Evolutionary conservation across 23 tunicate genomes (phyloP).

Genomic region (Halocynthia aurantium): DNA sequence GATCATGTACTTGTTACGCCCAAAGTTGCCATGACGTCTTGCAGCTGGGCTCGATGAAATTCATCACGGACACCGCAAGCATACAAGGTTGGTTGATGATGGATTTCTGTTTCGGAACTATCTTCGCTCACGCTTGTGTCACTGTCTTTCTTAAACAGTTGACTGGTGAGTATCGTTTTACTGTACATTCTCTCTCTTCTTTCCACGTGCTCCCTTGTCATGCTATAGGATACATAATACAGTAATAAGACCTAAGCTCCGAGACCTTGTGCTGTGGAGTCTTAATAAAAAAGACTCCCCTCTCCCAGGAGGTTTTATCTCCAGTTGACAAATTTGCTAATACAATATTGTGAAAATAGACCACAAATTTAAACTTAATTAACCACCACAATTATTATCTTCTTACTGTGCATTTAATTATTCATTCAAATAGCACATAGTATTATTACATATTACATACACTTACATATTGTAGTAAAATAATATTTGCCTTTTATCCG

Average conservation of each 20-base stretch:
- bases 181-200: conserved; percentile 56
- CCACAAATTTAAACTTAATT: too few relatives aligned
- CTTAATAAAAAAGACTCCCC: too few relatives aligned
- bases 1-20: conserved; percentile 44
- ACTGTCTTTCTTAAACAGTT: background rate
- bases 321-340: too few relatives aligned
- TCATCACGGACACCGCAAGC: conserved; percentile 69
- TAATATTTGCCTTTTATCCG: too few relatives aligned
- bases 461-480: too few relatives aligned
- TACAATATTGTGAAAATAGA: too few relatives aligned
- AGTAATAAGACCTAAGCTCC: background rate
- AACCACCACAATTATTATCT: too few relatives aligned
- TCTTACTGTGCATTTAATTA: too few relatives aligned
- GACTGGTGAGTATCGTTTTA: conserved; percentile 17
- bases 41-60: conserved; percentile 42
- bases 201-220: conserved; percentile 45
- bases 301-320: too few relatives aligned
- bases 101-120: conserved; percentile 13
- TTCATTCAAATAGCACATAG: too few relatives aligned
- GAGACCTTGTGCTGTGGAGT: too few relatives aligned
- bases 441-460: too few relatives aligned
- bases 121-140: conserved; percentile 6
- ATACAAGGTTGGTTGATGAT: conserved; percentile 55
- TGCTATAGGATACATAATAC: conserved; percentile 7
- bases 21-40: conserved; percentile 28